Percentiles rank a stretch among this genome's conserved stretches.
These are phyloP conservation scores for Podarcis cretensis DNA, from an alignment of 2,113 vertebrate genomes.

Conservation along the genomic window DNA sequence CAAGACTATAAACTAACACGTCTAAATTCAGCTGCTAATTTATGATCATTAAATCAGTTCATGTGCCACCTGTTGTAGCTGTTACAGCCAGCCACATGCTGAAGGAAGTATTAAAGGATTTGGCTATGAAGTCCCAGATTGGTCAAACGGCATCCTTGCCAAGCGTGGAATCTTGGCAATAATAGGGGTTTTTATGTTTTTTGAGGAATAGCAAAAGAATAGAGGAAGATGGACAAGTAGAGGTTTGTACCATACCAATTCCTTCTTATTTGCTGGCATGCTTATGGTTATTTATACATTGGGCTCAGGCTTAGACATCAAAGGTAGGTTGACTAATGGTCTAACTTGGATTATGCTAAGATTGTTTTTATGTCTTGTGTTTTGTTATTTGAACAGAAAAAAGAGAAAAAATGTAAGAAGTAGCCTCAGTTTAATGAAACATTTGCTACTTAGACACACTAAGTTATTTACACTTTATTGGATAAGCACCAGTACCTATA, in stretches of 20 bases:
- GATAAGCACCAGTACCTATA: neutral
- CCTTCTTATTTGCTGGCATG: neutral
- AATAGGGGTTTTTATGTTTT: neutral
- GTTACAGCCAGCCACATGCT: neutral
- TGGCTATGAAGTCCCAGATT: neutral
- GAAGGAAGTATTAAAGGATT: slow-evolving; percentile 20
- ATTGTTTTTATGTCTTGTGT: neutral
- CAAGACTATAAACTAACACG: slow-evolving; percentile 9
- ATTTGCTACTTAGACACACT: neutral
- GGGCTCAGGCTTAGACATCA: neutral
- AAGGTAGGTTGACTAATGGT: too few species aligned
- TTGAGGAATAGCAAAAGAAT: neutral
- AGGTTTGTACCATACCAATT: neutral
- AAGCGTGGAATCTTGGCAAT: neutral
- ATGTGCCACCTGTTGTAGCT: neutral
- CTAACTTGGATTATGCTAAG: too few species aligned
- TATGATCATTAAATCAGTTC: slow-evolving; percentile 8
- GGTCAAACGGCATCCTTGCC: neutral
- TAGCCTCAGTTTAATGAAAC: neutral
- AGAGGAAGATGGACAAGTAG: neutral
- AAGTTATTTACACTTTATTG: neutral
- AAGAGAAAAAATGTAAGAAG: neutral
- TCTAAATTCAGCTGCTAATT: slow-evolving; percentile 24
- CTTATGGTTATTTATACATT: neutral
- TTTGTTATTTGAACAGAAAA: neutral